Evolutionary conservation across 1,140 invertebrate species (phyloP).

Genomic region (Drosophila orosa): DNA sequence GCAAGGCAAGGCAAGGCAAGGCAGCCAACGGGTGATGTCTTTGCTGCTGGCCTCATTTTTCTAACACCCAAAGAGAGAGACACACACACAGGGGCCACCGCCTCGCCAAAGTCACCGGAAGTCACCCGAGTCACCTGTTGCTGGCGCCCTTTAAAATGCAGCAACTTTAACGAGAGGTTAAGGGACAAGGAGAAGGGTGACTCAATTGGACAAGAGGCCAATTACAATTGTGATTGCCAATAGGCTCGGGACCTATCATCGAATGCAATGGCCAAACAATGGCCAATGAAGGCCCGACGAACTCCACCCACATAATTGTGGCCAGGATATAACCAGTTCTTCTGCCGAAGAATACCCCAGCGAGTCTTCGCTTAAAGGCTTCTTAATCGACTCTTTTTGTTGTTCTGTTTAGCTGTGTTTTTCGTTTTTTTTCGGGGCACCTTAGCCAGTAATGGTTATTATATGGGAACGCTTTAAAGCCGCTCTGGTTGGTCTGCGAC

Average conservation of each 20-base stretch:
- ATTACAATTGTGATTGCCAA: slow-evolving; percentile 73
- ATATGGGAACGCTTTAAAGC: slow-evolving; percentile 76
- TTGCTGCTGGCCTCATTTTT: slow-evolving; percentile 59
- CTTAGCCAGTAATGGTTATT: slow-evolving; percentile 66
- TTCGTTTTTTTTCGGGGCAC: slow-evolving; percentile 45
- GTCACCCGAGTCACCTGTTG: slow-evolving; percentile 22
- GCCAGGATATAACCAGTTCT: slow-evolving; percentile 22
- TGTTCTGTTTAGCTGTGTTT: slow-evolving; percentile 18
- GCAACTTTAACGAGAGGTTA: slow-evolving; percentile 10
- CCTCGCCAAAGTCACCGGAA: slow-evolving; percentile 10
- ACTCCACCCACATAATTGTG: slow-evolving; percentile 78
- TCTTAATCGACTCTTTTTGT: slow-evolving; percentile 8
- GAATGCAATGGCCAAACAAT: slow-evolving; percentile 63
- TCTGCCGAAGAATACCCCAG: slow-evolving; percentile 15
- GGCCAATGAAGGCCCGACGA: slow-evolving; percentile 68
- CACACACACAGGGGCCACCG: background rate
- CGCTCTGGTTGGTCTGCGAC: slow-evolving; percentile 77
- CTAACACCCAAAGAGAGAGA: slow-evolving; percentile 20
- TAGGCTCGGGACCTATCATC: slow-evolving; percentile 72
- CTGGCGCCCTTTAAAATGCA: slow-evolving; percentile 10
- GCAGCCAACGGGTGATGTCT: slow-evolving; percentile 42
- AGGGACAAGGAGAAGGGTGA: background rate
- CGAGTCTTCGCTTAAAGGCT: slow-evolving; percentile 2
- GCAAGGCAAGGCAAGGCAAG: slow-evolving; percentile 38
- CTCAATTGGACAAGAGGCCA: slow-evolving; percentile 63